These are phyloP conservation scores for Drosophila formosana DNA, from an alignment of 2,888 invertebrate genomes.

Conservation along the genomic window DNA sequence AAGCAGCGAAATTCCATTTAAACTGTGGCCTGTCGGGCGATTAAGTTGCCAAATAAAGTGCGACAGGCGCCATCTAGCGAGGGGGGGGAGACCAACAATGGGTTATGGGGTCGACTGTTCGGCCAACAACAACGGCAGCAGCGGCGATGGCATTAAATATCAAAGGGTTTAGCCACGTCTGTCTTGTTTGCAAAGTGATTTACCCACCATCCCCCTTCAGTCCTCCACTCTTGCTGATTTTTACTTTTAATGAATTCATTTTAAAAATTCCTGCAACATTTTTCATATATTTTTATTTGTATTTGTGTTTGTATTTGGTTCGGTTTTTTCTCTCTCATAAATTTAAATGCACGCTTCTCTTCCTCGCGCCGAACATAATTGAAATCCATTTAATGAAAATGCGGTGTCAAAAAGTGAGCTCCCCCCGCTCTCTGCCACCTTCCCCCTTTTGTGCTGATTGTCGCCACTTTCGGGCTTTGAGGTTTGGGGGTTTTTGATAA, in stretches of 20 bases:
- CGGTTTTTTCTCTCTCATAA: constrained; percentile 63
- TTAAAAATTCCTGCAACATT: constrained; percentile 59
- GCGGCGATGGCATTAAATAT: constrained; percentile 70
- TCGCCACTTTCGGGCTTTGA: neutral
- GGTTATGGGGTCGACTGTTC: constrained; percentile 49
- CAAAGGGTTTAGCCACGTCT: constrained; percentile 65
- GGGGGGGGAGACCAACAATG: constrained; percentile 40
- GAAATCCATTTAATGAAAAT: constrained; percentile 82
- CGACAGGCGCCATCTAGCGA: constrained; percentile 42
- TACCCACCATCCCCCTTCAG: constrained; percentile 19
- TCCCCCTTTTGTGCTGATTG: neutral
- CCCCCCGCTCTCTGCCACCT: neutral
- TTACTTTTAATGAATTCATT: constrained; percentile 81
- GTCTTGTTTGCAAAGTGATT: constrained; percentile 74
- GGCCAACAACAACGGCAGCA: constrained; percentile 5
- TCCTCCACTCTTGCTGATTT: constrained; percentile 52
- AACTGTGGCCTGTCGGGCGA: constrained; percentile 75
- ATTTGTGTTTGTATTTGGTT: neutral
- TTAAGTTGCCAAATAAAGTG: constrained; percentile 81
- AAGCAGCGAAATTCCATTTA: constrained; percentile 67
- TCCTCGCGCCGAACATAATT: constrained; percentile 63
- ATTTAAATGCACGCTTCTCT: constrained; percentile 61
- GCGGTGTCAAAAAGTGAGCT: constrained; percentile 66
- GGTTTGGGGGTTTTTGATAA: constrained; percentile 30
- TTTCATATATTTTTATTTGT: constrained; percentile 25